Percentiles rank a stretch among this genome's conserved stretches.
Conservation (phyloP, 2,113 vertebrate species). For the Pteropus alecto region DNA sequence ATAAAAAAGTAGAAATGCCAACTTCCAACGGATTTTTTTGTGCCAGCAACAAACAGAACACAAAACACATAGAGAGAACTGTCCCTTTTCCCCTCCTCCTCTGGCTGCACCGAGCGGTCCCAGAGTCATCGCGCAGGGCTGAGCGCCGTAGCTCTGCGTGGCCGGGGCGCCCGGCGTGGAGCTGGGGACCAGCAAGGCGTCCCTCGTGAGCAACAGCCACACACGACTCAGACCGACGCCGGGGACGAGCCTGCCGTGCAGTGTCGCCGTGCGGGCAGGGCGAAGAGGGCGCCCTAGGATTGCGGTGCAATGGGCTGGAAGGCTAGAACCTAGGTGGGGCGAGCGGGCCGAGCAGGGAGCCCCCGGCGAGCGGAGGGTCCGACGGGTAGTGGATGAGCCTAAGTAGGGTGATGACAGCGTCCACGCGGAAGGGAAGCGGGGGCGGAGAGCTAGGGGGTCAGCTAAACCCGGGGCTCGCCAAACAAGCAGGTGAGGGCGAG, state of each 20-base stretch:
- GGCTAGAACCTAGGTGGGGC: neutral
- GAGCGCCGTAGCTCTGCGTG: accelerated
- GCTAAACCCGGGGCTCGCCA: neutral
- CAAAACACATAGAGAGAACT: neutral
- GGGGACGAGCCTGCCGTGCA: no score
- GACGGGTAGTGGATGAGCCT: no score
- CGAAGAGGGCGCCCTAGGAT: neutral
- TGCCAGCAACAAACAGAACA: neutral
- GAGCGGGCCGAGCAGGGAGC: neutral
- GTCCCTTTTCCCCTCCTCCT: accelerated
- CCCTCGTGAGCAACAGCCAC: accelerated
- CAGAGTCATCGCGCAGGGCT: accelerated
- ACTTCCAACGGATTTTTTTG: neutral
- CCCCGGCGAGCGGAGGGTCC: no score
- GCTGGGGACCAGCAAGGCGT: neutral
- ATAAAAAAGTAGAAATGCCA: neutral
- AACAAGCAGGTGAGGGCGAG: neutral
- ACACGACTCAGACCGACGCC: no score
- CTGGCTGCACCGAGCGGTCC: neutral
- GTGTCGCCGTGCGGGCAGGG: neutral
- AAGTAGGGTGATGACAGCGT: neutral
- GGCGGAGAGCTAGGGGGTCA: no score
- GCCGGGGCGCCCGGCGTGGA: accelerated
- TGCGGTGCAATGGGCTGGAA: neutral
- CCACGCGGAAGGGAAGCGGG: neutral